Evolutionary conservation across 2,888 invertebrate species (phyloP).

Genomic region (Idaea biselata): DNA sequence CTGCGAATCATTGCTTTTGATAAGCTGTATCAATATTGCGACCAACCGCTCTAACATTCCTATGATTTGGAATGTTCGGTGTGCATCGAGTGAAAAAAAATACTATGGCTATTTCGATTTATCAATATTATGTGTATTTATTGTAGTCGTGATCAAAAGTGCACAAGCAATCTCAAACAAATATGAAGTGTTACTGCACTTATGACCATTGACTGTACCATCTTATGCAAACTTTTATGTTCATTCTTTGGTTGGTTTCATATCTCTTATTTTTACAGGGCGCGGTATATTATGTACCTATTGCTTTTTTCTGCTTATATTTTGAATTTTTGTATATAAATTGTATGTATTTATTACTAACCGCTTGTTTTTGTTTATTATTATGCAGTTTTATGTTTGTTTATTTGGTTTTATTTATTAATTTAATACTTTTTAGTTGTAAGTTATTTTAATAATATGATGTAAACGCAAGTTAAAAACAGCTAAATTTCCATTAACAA

Average conservation of each 20-base stretch:
- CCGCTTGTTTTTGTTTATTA: slow-evolving; percentile 28
- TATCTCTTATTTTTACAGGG: slow-evolving; percentile 24
- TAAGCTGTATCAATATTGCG: too few relatives aligned
- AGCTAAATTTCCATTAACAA: background rate
- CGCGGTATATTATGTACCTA: slow-evolving; percentile 23
- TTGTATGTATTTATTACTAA: slow-evolving; percentile 24
- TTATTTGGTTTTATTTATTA: slow-evolving; percentile 11
- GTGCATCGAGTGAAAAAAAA: too few relatives aligned
- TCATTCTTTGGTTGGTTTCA: slow-evolving; percentile 12
- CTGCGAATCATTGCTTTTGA: too few relatives aligned
- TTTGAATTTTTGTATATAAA: background rate
- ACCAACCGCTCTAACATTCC: too few relatives aligned
- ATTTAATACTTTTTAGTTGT: slow-evolving; percentile 9
- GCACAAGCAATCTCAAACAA: background rate
- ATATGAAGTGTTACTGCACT: background rate
- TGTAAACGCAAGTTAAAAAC: background rate
- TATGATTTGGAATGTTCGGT: too few relatives aligned
- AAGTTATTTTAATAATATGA: slow-evolving; percentile 8
- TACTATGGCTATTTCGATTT: too few relatives aligned
- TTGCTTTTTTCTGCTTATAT: slow-evolving; percentile 10
- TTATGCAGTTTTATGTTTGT: slow-evolving; percentile 25
- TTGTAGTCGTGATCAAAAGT: background rate
- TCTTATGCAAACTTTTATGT: slow-evolving; percentile 4
- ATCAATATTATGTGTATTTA: too few relatives aligned
- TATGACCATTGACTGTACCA: background rate